Evolutionary conservation across 2,888 invertebrate genomes (phyloP).

Genomic region (Toxonevra muliebris): DNA sequence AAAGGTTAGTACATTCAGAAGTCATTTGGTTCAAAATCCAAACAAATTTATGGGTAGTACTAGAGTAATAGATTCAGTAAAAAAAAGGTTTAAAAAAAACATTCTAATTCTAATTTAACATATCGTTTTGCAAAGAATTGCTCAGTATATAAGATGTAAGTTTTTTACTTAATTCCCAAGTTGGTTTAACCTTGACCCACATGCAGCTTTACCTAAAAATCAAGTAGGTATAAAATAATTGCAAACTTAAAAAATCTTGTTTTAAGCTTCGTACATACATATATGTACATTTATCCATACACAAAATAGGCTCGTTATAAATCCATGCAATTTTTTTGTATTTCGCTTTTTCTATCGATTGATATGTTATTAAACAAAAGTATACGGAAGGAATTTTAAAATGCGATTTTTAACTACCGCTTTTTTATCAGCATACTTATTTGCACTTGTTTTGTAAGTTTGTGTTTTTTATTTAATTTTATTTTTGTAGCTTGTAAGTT

Average conservation of each 20-base stretch:
- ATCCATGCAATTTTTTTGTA: neutral
- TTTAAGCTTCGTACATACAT: neutral
- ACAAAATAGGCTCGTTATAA: too few relatives aligned
- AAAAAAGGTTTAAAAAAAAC: neutral
- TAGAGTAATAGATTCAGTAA: neutral
- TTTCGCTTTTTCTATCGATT: conserved; percentile 47
- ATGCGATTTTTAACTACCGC: too few relatives aligned
- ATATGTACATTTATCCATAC: too few relatives aligned
- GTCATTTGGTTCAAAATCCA: too few relatives aligned
- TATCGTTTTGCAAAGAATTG: too few relatives aligned
- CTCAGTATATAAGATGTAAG: too few relatives aligned
- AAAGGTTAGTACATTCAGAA: conserved; percentile 78
- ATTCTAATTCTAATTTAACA: neutral
- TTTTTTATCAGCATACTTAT: too few relatives aligned
- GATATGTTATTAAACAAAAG: conserved; percentile 2
- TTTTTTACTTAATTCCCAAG: neutral
- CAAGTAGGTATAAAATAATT: neutral
- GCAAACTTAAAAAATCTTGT: neutral
- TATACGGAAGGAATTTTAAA: too few relatives aligned
- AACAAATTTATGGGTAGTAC: too few relatives aligned
- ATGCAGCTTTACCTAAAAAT: conserved; percentile 30
- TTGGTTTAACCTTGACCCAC: conserved; percentile 51
- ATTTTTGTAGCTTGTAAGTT: conserved; percentile 3
- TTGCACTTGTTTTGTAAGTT: too few relatives aligned
- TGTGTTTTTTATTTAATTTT: too few relatives aligned